Base-by-base conservation (phyloP, 2,888 invertebrate species). In the Deroplatys truncata region DNA sequence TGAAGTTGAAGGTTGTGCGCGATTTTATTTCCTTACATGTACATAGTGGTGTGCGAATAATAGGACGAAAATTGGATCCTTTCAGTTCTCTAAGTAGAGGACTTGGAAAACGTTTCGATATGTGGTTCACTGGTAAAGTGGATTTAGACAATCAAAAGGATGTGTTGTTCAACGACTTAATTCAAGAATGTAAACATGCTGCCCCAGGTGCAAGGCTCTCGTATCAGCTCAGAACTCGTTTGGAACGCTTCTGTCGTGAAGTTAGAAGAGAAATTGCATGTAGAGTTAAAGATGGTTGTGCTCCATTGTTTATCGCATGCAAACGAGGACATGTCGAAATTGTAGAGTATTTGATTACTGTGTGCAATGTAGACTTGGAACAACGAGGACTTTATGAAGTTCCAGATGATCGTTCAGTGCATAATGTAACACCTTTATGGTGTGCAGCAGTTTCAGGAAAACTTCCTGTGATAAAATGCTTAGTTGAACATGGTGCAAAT, bases 371-470 rank as follows among this genome's bases (percentile, higher is more conserved):
- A 0, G 96, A 97, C 92, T 95, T 98, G 28, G 98, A 98, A 94
- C 98, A 98, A 93, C 95, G 96, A 92, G 98, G 98, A 83, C 94
- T 96, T 91, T 98, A 97, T 93, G 97, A 98, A 94, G 97, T 97
- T 86, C 96, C 96, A 16, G 97, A 97, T 93, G 98, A 98, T 93
- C 95, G 95, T 92, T 95, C 96, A 72, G 95, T 96, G 91, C 98
- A 98, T 94, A 95, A 95, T 92, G 98, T 98, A 4, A 98, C 98
- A 25, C 98, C 98, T 49, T 94, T 98, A 90, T 98, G 98, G 98
- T 97, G 97, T 94, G 98, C 98, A 2, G 97, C 98, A 7, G 98
- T 98, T 1, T 96, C 97, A 10, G 98, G 98, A 25, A 96, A 96
- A 91, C 93, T 98, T 25, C 94, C 95, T 84, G 96, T 97, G 91